phyloP scores from a whole-genome alignment of 2,797 vertebrate species.

The Fringilla coelebs region DNA sequence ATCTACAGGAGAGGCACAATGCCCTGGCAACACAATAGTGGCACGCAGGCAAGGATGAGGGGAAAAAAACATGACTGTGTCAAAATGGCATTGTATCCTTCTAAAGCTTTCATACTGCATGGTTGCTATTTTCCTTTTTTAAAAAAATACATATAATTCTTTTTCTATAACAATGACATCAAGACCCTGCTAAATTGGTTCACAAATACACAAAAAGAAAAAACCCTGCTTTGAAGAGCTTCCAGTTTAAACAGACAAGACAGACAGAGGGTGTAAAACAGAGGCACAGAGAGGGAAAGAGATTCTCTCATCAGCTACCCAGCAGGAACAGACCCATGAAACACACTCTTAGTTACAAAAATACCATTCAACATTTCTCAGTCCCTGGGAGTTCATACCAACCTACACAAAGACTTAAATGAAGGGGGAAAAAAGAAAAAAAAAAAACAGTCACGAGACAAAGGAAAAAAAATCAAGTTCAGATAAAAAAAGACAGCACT shows the following conservation, averaged over 20 bases:
- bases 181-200: neutral
- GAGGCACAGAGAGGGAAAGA: neutral
- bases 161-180: neutral
- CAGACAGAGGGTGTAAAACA: conserved; percentile 9
- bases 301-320: neutral
- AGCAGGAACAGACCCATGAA: neutral
- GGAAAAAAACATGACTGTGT: neutral
- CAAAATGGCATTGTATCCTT: neutral
- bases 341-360: neutral
- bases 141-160: neutral
- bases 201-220: neutral
- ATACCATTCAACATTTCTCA: neutral
- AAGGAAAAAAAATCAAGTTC: neutral
- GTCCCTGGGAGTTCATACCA: neutral
- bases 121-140: neutral
- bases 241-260: conserved; percentile 4
- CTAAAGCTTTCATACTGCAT: neutral
- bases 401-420: neutral
- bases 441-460: neutral
- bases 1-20: neutral
- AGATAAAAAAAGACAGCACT: neutral
- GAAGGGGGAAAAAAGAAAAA: neutral
- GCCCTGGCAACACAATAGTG: neutral
- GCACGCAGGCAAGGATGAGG: neutral
- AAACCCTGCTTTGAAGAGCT: neutral